Evolutionary conservation across 1,140 invertebrate genomes (phyloP), one percentile per base, ranked within the genome.

Genomic region (Wasmannia auropunctata): DNA sequence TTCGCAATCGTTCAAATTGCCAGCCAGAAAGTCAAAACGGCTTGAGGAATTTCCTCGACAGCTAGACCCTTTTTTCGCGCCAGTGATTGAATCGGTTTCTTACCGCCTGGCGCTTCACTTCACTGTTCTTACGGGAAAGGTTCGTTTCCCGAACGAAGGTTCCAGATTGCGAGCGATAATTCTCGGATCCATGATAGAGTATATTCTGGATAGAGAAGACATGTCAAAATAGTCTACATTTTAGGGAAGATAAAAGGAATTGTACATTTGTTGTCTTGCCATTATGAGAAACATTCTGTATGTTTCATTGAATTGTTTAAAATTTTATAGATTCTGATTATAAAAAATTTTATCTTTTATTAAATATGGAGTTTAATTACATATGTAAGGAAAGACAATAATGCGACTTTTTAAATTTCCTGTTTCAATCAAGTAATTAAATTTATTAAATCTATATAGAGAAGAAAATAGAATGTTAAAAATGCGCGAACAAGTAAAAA

Each of bases 61-160:
- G 37, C 79, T 72, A 63, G n/a, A 83, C 28, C 19, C 37, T 25
- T 74, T 83, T 51, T 28, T 56, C 63, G 51, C 14, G 37, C 22
- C 65, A 19, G 49, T 74, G 79, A 83, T 83, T 83, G 67, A 83
- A 74, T 72, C 67, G 49, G 43, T 51, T 83, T 74, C 67, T 83
- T 83, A 58, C 43, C 67, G 79, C 8, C 28, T 10, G 51, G n/a
- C n/a, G 51, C 37, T 83, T 31, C 51, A 28, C 65, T 37, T 58
- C 37, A 34, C 79, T 10, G 37, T 58, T 81, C 65, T 81, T 72
- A 72, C 37, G 51, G 51, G 43, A 8, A 51, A 37, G 22, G 14
- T 31, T 14, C 16, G 22, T 22, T n/a, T 43, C n/a, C 2, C 51
- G 67, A 83, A 72, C 67, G 67, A 31, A 58, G 22, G 25, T 37